Evolutionary conservation across 2,888 invertebrate genomes (phyloP).

Genomic region (Lycocerus yunnanus): DNA sequence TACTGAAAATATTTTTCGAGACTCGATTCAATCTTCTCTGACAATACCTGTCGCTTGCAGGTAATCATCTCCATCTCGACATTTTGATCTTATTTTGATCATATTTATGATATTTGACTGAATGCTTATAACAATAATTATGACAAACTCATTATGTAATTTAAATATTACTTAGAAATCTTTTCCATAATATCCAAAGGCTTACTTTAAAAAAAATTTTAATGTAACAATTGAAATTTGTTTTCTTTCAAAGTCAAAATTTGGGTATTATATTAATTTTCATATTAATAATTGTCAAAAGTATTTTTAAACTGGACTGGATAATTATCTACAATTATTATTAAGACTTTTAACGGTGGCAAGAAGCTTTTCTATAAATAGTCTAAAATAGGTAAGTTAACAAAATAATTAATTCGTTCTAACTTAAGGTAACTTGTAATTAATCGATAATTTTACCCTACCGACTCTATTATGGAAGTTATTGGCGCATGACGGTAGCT

Average conservation of each 20-base stretch:
- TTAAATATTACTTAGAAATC: no score
- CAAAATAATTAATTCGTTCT: neutral
- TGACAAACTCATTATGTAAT: no score
- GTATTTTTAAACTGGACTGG: neutral
- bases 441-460: neutral
- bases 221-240: neutral
- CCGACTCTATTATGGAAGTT: neutral
- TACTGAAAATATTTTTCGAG: no score
- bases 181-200: neutral
- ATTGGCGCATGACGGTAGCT: neutral
- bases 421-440: neutral
- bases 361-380: neutral
- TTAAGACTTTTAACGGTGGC: neutral
- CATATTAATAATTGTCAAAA: no score
- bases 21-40: no score
- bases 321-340: neutral
- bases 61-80: no score
- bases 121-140: no score
- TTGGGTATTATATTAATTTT: neutral
- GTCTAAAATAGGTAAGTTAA: neutral
- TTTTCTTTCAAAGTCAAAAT: neutral
- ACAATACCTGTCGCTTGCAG: neutral
- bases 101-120: no score
- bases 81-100: no score
- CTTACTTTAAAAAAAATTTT: neutral